A percentile compares a stretch with the other conserved stretches of the same genome.
phyloP scores from a whole-genome alignment of 2,797 vertebrate genomes.

The Tapera naevia region DNA sequence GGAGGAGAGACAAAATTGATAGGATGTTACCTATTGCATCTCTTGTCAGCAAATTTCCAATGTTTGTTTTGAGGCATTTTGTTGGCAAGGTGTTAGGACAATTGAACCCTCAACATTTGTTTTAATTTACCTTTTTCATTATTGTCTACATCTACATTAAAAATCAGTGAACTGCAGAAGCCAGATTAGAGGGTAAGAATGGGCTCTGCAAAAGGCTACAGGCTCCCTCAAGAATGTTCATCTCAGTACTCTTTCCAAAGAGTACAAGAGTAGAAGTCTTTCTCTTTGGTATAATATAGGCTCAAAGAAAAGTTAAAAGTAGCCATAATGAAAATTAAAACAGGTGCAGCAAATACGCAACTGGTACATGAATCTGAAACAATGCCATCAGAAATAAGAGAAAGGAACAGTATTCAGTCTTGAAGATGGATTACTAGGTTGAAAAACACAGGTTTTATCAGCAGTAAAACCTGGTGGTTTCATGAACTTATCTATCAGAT shows the following conservation, averaged over 20 bases:
- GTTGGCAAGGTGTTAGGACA: neutral
- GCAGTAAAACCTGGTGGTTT: neutral
- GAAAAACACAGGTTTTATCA: neutral
- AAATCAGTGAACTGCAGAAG: neutral
- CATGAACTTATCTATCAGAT: neutral
- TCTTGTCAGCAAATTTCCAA: neutral
- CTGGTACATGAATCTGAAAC: neutral
- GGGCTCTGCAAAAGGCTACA: neutral
- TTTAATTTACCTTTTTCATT: neutral
- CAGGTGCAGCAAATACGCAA: neutral
- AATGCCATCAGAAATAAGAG: neutral
- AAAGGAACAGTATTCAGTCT: neutral
- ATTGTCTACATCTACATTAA: neutral
- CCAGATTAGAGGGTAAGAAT: neutral
- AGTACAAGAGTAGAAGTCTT: neutral
- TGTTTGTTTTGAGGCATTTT: neutral
- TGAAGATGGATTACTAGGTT: neutral
- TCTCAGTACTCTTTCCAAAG: neutral
- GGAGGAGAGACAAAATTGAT: neutral
- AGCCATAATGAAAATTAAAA: neutral
- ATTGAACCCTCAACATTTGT: neutral
- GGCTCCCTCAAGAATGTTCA: neutral
- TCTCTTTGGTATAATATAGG: neutral
- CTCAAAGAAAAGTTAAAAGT: neutral
- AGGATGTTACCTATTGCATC: neutral